phyloP scores from a whole-genome alignment of 1,140 invertebrate species.

The Hesperophylax magnus region DNA sequence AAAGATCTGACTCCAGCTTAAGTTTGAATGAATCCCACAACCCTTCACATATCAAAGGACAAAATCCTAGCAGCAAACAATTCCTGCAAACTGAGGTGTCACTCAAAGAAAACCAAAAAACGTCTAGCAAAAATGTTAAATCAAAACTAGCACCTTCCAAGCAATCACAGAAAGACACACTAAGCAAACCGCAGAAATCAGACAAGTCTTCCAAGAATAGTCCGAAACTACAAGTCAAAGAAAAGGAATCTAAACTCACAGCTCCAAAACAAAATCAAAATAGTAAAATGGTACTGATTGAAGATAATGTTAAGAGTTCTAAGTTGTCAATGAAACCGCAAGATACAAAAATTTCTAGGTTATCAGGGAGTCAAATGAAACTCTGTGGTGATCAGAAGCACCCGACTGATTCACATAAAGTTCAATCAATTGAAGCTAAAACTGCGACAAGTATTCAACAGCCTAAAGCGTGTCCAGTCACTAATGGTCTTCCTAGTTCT shows the following conservation, averaged over 20 bases:
- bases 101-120: slow-evolving; percentile 66
- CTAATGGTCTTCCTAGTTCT: slow-evolving; percentile 48
- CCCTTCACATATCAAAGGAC: slow-evolving; percentile 68
- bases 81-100: slow-evolving; percentile 48
- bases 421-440: slow-evolving; percentile 59
- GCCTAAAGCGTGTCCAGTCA: slow-evolving; percentile 46
- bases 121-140: slow-evolving; percentile 68
- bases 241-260: slow-evolving; percentile 69
- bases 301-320: slow-evolving; percentile 45
- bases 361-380: slow-evolving; percentile 68
- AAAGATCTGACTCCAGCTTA: slow-evolving; percentile 81
- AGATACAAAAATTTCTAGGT: slow-evolving; percentile 67
- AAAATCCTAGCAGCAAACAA: slow-evolving; percentile 50
- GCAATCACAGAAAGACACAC: slow-evolving; percentile 38
- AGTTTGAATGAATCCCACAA: slow-evolving; percentile 73
- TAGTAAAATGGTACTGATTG: slow-evolving; percentile 41
- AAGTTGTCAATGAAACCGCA: slow-evolving; percentile 54
- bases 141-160: slow-evolving; percentile 62
- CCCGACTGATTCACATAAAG: slow-evolving; percentile 44
- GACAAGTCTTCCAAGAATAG: slow-evolving; percentile 64
- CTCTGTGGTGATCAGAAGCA: slow-evolving; percentile 60
- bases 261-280: slow-evolving; percentile 47
- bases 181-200: slow-evolving; percentile 48
- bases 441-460: slow-evolving; percentile 59
- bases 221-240: slow-evolving; percentile 67